Evolutionary conservation across 2,113 vertebrate genomes (phyloP).

Genomic region (Colius striatus): DNA sequence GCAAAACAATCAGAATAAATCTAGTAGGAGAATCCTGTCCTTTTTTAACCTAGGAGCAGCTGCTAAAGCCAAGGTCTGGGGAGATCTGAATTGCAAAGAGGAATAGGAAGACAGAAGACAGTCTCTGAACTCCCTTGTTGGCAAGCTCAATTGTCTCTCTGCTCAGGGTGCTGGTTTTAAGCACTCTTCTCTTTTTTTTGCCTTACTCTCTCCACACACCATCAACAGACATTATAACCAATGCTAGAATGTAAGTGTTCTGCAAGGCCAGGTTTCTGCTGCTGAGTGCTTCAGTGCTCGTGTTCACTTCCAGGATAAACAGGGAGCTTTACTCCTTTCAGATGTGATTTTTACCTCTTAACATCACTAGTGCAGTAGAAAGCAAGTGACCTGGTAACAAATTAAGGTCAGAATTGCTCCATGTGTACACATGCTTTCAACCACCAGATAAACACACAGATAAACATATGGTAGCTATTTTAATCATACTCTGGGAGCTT

Average conservation of each 20-base stretch:
- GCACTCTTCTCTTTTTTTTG: background rate
- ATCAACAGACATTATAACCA: background rate
- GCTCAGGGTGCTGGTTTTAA: background rate
- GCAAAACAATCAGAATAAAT: background rate
- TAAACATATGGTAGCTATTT: slow-evolving; percentile 46
- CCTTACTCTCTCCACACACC: background rate
- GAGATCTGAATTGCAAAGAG: background rate
- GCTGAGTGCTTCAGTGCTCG: background rate
- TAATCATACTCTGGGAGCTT: background rate
- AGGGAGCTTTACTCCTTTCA: background rate
- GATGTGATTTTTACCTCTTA: background rate
- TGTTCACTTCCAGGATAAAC: background rate
- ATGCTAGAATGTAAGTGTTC: background rate
- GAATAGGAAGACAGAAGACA: background rate
- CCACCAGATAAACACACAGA: slow-evolving; percentile 26
- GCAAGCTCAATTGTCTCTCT: background rate
- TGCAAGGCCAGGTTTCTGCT: background rate
- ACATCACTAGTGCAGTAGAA: background rate
- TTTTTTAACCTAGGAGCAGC: background rate
- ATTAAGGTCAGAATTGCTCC: background rate
- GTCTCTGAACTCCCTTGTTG: background rate
- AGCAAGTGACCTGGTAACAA: background rate
- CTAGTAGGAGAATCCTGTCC: background rate
- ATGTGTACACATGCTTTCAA: background rate
- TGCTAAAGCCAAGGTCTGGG: background rate